phyloP scores from a whole-genome alignment of 92 coral and sea anemone species.

The Porites rus region DNA sequence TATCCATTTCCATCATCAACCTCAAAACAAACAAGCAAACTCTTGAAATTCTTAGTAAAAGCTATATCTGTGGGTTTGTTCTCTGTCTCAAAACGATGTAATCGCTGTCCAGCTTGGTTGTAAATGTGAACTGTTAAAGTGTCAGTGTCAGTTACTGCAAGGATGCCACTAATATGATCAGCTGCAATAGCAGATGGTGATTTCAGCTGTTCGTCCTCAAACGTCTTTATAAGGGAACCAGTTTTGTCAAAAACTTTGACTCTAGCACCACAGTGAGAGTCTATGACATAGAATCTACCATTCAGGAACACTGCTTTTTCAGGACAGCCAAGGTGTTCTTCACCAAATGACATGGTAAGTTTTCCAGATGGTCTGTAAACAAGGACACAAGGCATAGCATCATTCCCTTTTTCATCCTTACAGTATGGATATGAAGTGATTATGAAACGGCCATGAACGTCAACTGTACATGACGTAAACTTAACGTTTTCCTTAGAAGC shows the following conservation, averaged over 20 bases:
- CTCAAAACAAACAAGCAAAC: conserved; percentile 21
- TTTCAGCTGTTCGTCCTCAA: conserved; percentile 21
- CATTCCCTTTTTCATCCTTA: neutral
- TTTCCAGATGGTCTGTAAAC: conserved; percentile 25
- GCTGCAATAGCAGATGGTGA: conserved; percentile 11
- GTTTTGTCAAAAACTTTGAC: conserved; percentile 6
- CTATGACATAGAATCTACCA: conserved; percentile 35
- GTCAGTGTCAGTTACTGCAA: conserved; percentile 20
- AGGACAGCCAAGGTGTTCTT: conserved; percentile 20
- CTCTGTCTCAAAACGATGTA: neutral
- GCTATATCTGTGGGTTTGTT: conserved; percentile 20
- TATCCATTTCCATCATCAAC: conserved; percentile 6
- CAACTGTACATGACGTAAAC: conserved; percentile 13
- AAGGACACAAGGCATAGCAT: conserved; percentile 16
- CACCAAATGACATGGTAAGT: conserved; percentile 9
- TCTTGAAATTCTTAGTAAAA: conserved; percentile 15
- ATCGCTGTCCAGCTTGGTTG: neutral
- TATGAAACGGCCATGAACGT: conserved; percentile 10
- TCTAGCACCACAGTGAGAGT: neutral
- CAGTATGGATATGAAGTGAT: conserved; percentile 38
- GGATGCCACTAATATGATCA: neutral
- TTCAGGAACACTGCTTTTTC: conserved; percentile 31
- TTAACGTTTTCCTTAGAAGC: conserved; percentile 8
- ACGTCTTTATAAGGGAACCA: conserved; percentile 6
- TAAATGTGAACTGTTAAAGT: conserved; percentile 17